These are phyloP conservation scores for Aproaerema taeniolella DNA, from an alignment of 2,888 invertebrate species.

Conservation along the genomic window DNA sequence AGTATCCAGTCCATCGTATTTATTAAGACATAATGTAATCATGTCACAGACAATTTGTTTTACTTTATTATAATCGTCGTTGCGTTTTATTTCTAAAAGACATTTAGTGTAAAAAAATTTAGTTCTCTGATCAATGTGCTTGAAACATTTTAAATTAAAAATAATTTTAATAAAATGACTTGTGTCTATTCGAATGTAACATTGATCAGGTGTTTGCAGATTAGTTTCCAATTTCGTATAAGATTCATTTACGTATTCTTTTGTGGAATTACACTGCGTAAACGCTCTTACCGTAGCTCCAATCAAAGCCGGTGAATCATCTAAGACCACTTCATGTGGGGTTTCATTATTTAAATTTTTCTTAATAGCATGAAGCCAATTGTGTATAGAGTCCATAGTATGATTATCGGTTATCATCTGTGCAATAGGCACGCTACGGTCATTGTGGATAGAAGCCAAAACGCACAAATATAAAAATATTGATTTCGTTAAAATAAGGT, in stretches of 20 bases:
- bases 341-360: slow-evolving; percentile 9
- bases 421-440: slow-evolving; percentile 9
- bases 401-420: slow-evolving; percentile 16
- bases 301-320: slow-evolving; percentile 16
- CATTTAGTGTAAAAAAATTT: slow-evolving; percentile 14
- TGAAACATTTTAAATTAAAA: slow-evolving; percentile 12
- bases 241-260: slow-evolving; percentile 14
- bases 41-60: slow-evolving; percentile 8
- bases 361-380: slow-evolving; percentile 13
- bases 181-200: slow-evolving; percentile 14
- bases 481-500: slow-evolving; percentile 2
- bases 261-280: slow-evolving; percentile 11
- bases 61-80: slow-evolving; percentile 4
- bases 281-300: slow-evolving; percentile 16
- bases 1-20: background rate
- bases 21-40: slow-evolving; percentile 6
- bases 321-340: slow-evolving; percentile 13
- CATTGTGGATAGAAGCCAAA: slow-evolving; percentile 3
- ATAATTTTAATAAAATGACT: slow-evolving; percentile 14
- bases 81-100: slow-evolving; percentile 5
- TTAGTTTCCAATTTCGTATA: background rate
- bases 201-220: background rate
- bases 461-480: slow-evolving; percentile 8
- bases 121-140: slow-evolving; percentile 8
- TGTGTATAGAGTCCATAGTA: slow-evolving; percentile 12